Base-by-base conservation (phyloP, 1,140 invertebrate genomes). In the Drosophila bipectinata region DNA sequence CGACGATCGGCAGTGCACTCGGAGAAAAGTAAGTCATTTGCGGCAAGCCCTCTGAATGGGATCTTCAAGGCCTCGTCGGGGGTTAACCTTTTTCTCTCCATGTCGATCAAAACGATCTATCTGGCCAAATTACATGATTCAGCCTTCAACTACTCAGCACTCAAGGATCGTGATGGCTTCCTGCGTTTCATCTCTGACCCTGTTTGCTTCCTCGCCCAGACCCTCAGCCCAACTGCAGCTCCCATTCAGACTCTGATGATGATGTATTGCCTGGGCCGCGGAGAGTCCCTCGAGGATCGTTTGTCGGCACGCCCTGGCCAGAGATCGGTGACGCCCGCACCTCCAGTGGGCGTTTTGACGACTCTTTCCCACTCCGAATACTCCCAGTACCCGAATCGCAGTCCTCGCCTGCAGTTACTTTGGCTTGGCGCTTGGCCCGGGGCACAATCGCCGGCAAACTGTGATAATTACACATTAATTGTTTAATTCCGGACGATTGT, bases 391-490 rank as follows among this genome's bases (percentile, higher is more conserved):
- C 49, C 7, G 30, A 39, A 15, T 32, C 32, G 7, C 8, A 37
- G 10, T 60, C 18, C 32, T 37, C 59, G 49, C 34, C 21, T 32
- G 26, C 62, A 47, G 52, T 62, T 39, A 49, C 56, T 64, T 68
- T 1, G 3, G 8, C 30, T 58, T 79, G 60, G 72, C 72, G 72
- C 72, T 74, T 74, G 67, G 55, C 69, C 75, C 45, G 55, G 41
- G 79, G 66, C 72, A 72, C 32, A 53, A 56, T 60, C 56, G 59
- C 77, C 64, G 79, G 79, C 79, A 82, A 82, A 82, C 79, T 85
- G 81, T 82, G 81, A 85, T 85, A 85, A 85, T 85, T 85, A 85
- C 82, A 85, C 78, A 85, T 82, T 85, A 85, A 85, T 85, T 85
- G 83, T 85, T 85, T 81, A 85, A 85, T 85, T 82, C 78, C 59